These are phyloP conservation scores for Dolichallabes microphthalmus DNA, from an alignment of 2,113 vertebrate species.

Conservation along the genomic window DNA sequence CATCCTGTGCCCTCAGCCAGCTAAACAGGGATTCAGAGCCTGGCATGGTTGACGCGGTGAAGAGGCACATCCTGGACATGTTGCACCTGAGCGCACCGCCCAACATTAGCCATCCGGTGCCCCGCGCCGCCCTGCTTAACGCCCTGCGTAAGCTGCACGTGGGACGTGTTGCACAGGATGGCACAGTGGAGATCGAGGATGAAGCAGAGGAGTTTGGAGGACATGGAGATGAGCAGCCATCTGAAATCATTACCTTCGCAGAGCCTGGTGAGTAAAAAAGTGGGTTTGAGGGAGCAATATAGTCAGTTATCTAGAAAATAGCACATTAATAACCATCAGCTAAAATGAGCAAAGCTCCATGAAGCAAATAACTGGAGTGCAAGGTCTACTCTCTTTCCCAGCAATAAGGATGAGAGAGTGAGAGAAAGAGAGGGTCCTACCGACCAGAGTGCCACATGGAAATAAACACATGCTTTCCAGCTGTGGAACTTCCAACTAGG, in stretches of 20 bases:
- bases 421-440: conserved; percentile 1
- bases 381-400: neutral
- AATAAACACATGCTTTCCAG: conserved; percentile 50
- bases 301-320: neutral
- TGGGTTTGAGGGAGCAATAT: neutral
- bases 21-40: conserved; percentile 79
- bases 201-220: conserved; percentile 66
- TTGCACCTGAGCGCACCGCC: conserved; percentile 91
- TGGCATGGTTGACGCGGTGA: conserved; percentile 96
- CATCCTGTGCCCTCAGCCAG: conserved; percentile 82
- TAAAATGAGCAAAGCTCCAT: neutral
- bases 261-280: conserved; percentile 73
- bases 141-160: conserved; percentile 93
- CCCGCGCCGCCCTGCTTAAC: conserved; percentile 90
- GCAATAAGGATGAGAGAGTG: conserved; percentile 9
- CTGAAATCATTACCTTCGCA: conserved; percentile 94
- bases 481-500: conserved; percentile 44
- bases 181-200: conserved; percentile 90
- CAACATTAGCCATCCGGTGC: conserved; percentile 89
- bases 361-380: neutral
- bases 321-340: neutral
- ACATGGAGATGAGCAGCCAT: conserved; percentile 78
- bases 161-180: conserved; percentile 86
- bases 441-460: conserved; percentile 15
- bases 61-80: conserved; percentile 94